Percentiles rank a stretch among this genome's conserved stretches.
phyloP scores from a whole-genome alignment of 2,888 invertebrate species.

The Dryadula phaetusa region DNA sequence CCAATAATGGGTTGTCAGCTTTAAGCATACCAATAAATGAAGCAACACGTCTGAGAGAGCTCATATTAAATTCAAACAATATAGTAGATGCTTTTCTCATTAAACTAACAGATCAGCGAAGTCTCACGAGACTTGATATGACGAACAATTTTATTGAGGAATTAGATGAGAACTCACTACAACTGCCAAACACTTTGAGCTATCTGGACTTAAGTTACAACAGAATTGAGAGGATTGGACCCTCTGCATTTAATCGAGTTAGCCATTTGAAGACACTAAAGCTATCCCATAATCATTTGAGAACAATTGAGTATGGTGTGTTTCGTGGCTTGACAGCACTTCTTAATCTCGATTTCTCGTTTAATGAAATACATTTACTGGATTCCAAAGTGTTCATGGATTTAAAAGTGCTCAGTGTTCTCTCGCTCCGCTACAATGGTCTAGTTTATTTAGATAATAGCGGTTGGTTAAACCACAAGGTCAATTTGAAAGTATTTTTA shows the following conservation, averaged over 20 bases:
- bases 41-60: constrained; percentile 57
- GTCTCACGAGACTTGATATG: constrained; percentile 61
- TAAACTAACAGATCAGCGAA: constrained; percentile 59
- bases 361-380: constrained; percentile 59
- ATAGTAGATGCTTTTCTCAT: constrained; percentile 60
- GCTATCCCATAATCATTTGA: constrained; percentile 61
- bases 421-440: constrained; percentile 64
- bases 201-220: constrained; percentile 66
- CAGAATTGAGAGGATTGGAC: constrained; percentile 58
- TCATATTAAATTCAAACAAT: constrained; percentile 65
- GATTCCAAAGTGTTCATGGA: constrained; percentile 70
- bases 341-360: constrained; percentile 54
- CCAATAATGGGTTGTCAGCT: constrained; percentile 64
- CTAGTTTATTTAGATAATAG: constrained; percentile 60
- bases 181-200: constrained; percentile 57
- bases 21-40: constrained; percentile 63
- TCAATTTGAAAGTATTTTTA: constrained; percentile 60
- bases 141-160: constrained; percentile 62
- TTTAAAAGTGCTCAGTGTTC: constrained; percentile 58
- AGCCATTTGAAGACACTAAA: constrained; percentile 60
- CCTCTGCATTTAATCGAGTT: constrained; percentile 62
- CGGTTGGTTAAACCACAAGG: constrained; percentile 65
- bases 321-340: constrained; percentile 63
- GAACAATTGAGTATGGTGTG: constrained; percentile 62
- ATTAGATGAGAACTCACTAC: constrained; percentile 60